These are phyloP conservation scores for Drosophila kohkoa DNA, from an alignment of 1,140 invertebrate genomes.

Conservation along the genomic window DNA sequence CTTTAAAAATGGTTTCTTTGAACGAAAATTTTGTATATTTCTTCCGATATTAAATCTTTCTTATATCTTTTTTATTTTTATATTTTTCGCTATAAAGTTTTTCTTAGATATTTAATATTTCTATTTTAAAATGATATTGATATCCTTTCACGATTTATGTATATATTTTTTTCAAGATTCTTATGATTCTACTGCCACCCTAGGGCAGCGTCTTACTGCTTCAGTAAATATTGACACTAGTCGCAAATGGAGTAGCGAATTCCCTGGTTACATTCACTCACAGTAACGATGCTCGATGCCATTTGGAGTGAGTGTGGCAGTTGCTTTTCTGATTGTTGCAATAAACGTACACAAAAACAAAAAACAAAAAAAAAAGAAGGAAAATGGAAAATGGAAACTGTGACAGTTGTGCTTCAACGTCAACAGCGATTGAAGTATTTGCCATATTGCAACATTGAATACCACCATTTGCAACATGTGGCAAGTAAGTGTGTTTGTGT, in stretches of 20 bases:
- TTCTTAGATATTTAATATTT: not conserved
- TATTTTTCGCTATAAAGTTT: too few relatives aligned
- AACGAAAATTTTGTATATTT: too few relatives aligned
- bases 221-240: not conserved
- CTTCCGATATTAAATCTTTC: too few relatives aligned
- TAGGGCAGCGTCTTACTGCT: not conserved
- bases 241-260: not conserved
- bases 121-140: not conserved
- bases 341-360: too few relatives aligned
- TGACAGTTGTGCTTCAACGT: constrained; percentile 25
- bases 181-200: not conserved
- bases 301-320: constrained; percentile 5
- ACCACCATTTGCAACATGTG: not conserved
- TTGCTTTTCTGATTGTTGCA: constrained; percentile 1
- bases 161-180: too few relatives aligned
- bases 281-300: not conserved
- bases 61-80: too few relatives aligned
- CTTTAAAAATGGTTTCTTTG: too few relatives aligned
- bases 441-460: constrained; percentile 12
- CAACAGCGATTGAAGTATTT: constrained; percentile 28
- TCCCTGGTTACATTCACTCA: constrained; percentile 2
- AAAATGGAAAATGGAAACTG: not conserved
- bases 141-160: not conserved
- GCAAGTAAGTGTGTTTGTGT: constrained; percentile 1
- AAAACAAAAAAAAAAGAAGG: too few relatives aligned